phyloP scores from a whole-genome alignment of 2,888 invertebrate species.

The Willowsia nigromaculata region DNA sequence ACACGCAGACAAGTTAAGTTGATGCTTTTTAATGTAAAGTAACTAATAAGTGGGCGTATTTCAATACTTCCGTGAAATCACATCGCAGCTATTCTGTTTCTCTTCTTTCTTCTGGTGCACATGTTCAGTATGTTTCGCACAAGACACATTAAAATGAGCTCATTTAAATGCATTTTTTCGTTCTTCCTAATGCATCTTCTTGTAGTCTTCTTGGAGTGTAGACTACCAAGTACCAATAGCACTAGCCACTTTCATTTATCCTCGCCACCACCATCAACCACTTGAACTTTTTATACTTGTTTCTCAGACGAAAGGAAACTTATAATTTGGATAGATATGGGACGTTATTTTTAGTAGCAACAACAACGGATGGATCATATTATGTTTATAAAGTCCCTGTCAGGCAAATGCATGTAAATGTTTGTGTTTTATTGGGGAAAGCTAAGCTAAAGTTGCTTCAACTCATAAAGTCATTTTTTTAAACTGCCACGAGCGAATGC shows the following conservation, averaged over 20 bases:
- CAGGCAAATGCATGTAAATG: background rate
- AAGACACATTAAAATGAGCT: background rate
- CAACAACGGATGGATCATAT: conserved; percentile 24
- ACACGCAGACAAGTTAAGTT: background rate
- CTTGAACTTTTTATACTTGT: background rate
- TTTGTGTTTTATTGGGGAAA: background rate
- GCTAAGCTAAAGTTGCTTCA: background rate
- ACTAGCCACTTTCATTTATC: background rate
- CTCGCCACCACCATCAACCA: conserved; percentile 7
- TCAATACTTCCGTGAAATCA: conserved; percentile 17
- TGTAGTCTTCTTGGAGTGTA: background rate
- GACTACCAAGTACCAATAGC: background rate
- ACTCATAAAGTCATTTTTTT: background rate
- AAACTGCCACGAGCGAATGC: background rate
- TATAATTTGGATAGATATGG: conserved; percentile 62
- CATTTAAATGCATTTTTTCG: background rate
- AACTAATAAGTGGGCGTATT: conserved; percentile 33
- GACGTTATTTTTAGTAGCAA: conserved; percentile 59
- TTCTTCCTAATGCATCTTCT: background rate
- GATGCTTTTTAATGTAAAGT: background rate
- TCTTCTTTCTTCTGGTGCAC: background rate
- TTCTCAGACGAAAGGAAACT: background rate
- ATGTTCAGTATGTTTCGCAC: conserved; percentile 4
- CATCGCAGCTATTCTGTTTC: background rate
- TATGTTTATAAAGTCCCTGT: background rate